Conservation (phyloP, 2,797 vertebrate genomes). For the Alectoris magna region DNA sequence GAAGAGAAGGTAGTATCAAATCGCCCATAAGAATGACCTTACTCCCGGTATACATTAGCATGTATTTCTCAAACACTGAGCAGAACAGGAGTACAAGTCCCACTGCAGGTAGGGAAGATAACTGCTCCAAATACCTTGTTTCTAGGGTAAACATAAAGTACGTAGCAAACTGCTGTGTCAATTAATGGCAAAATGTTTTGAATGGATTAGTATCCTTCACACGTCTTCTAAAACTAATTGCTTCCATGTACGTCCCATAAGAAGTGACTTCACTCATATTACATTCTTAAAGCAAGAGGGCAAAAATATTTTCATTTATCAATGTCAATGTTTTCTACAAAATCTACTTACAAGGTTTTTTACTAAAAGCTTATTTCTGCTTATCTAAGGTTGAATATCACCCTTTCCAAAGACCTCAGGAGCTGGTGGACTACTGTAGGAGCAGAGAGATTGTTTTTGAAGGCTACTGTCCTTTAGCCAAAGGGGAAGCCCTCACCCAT, state of each 20-base stretch:
- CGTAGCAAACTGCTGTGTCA: neutral
- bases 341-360: neutral
- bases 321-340: neutral
- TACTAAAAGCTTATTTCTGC: neutral
- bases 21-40: neutral
- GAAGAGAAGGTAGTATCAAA: neutral
- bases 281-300: neutral
- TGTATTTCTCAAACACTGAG: neutral
- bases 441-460: conserved; percentile 82
- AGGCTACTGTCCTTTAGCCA: conserved; percentile 85
- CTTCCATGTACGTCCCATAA: neutral
- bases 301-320: neutral
- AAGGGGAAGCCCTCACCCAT: conserved; percentile 79
- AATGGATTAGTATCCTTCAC: neutral
- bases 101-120: neutral
- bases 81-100: neutral
- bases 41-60: neutral
- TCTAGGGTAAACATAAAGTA: neutral
- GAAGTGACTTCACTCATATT: neutral
- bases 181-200: neutral
- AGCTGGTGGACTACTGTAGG: conserved; percentile 80
- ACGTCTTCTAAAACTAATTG: neutral
- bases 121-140: neutral
- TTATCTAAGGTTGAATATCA: conserved; percentile 83
- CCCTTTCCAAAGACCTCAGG: conserved; percentile 84